phyloP scores from a whole-genome alignment of 2,113 vertebrate genomes.

The Indicator maculatus region DNA sequence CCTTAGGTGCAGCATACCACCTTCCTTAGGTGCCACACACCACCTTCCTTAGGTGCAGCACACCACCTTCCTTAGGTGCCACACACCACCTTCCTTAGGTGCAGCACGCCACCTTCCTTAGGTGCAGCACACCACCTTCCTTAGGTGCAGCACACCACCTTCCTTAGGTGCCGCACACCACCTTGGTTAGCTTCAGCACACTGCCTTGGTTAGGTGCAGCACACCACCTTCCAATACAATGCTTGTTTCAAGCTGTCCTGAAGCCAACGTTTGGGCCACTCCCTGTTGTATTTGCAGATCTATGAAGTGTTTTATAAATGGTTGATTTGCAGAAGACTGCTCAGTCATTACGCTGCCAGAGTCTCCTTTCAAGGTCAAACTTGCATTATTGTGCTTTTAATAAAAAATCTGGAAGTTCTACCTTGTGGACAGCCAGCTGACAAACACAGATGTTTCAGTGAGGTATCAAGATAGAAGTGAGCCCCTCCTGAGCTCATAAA shows the following conservation, averaged over 20 bases:
- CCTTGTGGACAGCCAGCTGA: conserved; percentile 42
- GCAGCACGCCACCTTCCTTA: no score
- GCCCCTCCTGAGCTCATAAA: neutral
- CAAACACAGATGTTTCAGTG: conserved; percentile 35
- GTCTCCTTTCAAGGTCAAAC: neutral
- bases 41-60: no score
- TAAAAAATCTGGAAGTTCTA: conserved; percentile 60
- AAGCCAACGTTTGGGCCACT: neutral
- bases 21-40: no score
- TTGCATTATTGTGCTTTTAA: conserved; percentile 41
- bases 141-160: no score
- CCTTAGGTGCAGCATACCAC: no score
- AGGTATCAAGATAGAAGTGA: conserved; percentile 10
- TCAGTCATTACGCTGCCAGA: neutral
- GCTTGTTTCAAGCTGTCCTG: neutral
- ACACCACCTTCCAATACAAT: neutral
- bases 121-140: no score
- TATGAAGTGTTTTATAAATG: conserved; percentile 4
- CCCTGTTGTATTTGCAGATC: neutral
- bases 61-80: no score
- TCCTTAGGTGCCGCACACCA: no score
- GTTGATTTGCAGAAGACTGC: conserved; percentile 3
- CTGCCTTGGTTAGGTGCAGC: no score
- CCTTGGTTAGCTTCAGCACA: no score
- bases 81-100: no score